Base-by-base conservation (phyloP, 2,888 invertebrate species). In the Rugalucina vietnamica region DNA sequence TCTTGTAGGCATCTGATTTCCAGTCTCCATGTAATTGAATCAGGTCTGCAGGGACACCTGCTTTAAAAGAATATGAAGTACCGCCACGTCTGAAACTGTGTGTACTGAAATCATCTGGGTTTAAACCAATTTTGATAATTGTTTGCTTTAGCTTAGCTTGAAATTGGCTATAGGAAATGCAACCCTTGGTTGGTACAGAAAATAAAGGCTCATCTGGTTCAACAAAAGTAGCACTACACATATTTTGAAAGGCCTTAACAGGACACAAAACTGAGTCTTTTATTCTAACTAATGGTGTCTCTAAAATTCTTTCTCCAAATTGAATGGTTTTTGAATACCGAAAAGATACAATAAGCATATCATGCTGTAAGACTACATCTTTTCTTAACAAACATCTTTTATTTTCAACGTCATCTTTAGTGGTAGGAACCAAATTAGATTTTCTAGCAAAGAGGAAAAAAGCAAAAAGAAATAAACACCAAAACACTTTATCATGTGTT, bases 401-500 rank as follows among this genome's bases (percentile, higher is more conserved):
- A 21, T 49, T 50, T 32, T 70, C 43, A 24, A 76, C 24, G 32
- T 70, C 70, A 24, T 69, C 70, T 24, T 4, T 39, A 32, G 37
- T 49, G 1, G 34, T 49, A 14, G 50, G 50, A 32, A 77, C 77
- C 43, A 70, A 37, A 70, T 77, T 76, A 8, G 76, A 76, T 43
- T 76, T 76, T 29, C 76, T 57, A 24, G 43, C 36, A 32, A 76
- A 34, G 4, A 76, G 29, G 29, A 49, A 69, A 49, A 76, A 76
- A 3, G 69, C 76, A 69, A 76, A 76, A 5, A 76, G n/a, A 69
- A 76, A 76, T 76, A 76, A 76, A 49, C 76, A 76, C 76, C 76
- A 76, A 43, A 43, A 69, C 1, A 29, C 34, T 27, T 24, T 57
- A 39, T 76, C 60, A 14, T n/a, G 18, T 27, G 18, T 1, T 27